phyloP scores from a whole-genome alignment of 2,113 vertebrate genomes.

The Onychostoma macrolepis region DNA sequence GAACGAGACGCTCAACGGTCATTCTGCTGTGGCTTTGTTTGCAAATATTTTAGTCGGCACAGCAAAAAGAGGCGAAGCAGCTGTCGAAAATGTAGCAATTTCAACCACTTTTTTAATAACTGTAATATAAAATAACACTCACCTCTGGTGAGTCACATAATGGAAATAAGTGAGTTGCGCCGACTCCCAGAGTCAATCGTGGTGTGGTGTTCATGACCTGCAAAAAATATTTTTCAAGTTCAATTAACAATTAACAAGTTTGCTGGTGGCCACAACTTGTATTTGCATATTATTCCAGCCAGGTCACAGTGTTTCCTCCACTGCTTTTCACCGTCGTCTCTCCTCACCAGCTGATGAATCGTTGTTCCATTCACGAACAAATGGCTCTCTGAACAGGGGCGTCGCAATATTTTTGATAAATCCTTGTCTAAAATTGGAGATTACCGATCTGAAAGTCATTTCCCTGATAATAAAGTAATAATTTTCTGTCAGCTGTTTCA shows the following conservation, averaged over 20 bases:
- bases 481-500: no score
- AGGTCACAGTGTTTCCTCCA: background rate
- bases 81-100: no score
- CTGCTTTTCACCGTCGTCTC: background rate
- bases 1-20: no score
- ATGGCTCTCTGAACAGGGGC: no score
- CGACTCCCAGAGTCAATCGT: background rate
- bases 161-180: background rate
- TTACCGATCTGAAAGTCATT: no score
- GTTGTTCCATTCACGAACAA: background rate
- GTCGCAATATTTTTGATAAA: no score
- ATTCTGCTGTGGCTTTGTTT: background rate
- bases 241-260: background rate
- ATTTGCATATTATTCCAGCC: background rate
- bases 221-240: background rate
- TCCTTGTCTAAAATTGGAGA: no score
- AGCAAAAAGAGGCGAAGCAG: no score
- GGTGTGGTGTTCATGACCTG: background rate
- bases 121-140: background rate
- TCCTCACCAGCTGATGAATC: background rate
- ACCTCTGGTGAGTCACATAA: background rate
- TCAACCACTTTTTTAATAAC: background rate
- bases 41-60: background rate
- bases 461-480: no score
- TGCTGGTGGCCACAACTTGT: background rate